Base-by-base conservation (phyloP, 2,797 vertebrate species). In the Antrozous pallidus region DNA sequence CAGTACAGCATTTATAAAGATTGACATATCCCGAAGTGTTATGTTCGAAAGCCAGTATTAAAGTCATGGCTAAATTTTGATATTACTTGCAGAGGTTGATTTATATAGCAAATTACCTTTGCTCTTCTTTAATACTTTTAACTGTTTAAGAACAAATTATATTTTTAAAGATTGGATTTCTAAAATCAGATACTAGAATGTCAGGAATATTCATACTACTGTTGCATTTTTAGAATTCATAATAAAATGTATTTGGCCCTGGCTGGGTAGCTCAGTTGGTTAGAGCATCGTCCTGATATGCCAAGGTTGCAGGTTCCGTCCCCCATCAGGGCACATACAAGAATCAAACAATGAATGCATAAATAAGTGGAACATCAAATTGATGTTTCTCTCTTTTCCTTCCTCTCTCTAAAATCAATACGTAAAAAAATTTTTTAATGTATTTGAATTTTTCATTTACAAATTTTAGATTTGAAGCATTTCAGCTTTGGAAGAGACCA, bases 391-490 rank as follows among this genome's bases (percentile, higher is more conserved):
- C 58, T 61, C 26, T 58, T 24, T 28, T 9, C 56, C 56, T 28
- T 61, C 11, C 56, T 61, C 26, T 61, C 12, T 31, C 58, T 61
- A 61, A 61, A 61, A 61, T 61, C 58, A 31, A 61, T 61, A 58
- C 58, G 13, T 61, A 61, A 61, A 11, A 61, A 61, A 14, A 13
- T 28, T 58, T 58, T 31, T 26, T 7, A 6, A 74, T 65, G 38
- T 49, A 65, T 74, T 85, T 89, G 31, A 75, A 51, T 13, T 73
- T 92, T 95, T 77, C 17, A 54, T n/a, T 71, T 61, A n/a, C 12
- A 85, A 45, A 51, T 75, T 90, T 92, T 92, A 85, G 33, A 77
- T 88, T 58, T 90, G 73, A 93, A 90, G 42, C 26, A 78, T 78
- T 88, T 79, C 73, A 74, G 11, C 49, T 61, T 79, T 58, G 40